phyloP scores from a whole-genome alignment of 2,888 invertebrate species.

The Catocala fraxini region DNA sequence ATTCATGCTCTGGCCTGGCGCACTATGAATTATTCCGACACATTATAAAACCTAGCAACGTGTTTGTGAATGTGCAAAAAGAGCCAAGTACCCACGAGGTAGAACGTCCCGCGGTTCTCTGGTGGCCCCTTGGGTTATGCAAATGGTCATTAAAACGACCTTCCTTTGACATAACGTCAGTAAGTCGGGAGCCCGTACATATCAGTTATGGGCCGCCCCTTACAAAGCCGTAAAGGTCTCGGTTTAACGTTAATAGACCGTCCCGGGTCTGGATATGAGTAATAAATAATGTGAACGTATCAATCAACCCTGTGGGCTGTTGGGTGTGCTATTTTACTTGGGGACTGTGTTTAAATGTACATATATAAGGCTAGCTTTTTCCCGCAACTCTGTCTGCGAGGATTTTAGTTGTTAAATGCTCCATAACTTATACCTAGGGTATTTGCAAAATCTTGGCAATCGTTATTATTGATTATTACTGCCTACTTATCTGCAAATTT shows the following conservation, averaged over 20 bases:
- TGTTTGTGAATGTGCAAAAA: constrained; percentile 48
- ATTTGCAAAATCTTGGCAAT: too few species aligned
- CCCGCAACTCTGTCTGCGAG: too few species aligned
- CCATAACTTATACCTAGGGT: too few species aligned
- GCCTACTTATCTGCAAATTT: too few species aligned
- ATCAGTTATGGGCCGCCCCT: not conserved
- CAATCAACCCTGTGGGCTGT: too few species aligned
- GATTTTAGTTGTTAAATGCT: too few species aligned
- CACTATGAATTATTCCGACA: constrained; percentile 62
- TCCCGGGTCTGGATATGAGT: constrained; percentile 52
- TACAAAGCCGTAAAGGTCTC: not conserved
- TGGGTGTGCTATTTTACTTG: too few species aligned
- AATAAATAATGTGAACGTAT: not conserved
- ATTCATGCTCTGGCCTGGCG: constrained; percentile 51
- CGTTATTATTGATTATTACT: too few species aligned
- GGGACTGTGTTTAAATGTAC: too few species aligned
- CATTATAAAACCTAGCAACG: constrained; percentile 55
- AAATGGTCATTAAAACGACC: constrained; percentile 11
- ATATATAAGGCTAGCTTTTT: too few species aligned
- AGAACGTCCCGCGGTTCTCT: not conserved
- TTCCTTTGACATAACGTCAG: constrained; percentile 6
- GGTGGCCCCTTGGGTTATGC: constrained; percentile 7
- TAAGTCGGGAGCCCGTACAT: constrained; percentile 1
- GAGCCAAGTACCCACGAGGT: constrained; percentile 5
- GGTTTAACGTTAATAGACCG: not conserved